phyloP scores from a whole-genome alignment of 2,113 vertebrate species.

The Anolis sagrei region DNA sequence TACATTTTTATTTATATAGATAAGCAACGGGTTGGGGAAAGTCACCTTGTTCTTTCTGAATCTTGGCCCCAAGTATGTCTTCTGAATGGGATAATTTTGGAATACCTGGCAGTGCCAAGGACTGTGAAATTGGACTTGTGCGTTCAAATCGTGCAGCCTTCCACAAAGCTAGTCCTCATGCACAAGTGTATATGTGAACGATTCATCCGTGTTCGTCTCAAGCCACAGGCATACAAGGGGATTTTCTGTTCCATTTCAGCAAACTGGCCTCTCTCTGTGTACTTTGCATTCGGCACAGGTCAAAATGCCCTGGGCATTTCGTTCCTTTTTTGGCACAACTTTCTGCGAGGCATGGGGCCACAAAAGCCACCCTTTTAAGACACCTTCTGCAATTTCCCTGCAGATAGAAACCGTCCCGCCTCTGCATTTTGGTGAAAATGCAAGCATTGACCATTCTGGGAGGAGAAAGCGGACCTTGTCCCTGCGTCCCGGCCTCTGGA shows the following conservation, averaged over 20 bases:
- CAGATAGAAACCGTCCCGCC: no score
- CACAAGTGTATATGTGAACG: no score
- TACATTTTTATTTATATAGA: no score
- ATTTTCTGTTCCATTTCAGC: conserved; percentile 56
- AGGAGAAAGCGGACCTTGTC: conserved; percentile 66
- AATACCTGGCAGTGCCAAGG: background rate
- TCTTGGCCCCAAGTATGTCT: no score
- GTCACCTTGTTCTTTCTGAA: no score
- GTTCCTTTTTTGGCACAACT: background rate
- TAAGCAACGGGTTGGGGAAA: no score
- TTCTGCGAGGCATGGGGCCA: rapidly evolving
- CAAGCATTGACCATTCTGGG: background rate
- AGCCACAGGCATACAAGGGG: no score
- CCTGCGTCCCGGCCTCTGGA: conserved; percentile 30
- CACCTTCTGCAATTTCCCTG: background rate
- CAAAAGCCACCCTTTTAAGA: background rate
- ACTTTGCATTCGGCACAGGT: background rate
- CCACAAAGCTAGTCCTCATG: background rate
- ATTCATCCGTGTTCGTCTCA: no score
- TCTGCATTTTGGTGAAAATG: background rate
- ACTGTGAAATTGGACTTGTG: no score
- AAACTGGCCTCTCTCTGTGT: conserved; percentile 50
- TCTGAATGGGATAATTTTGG: no score
- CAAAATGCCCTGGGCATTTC: conserved; percentile 7
- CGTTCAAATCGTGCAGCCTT: background rate